Base-by-base conservation (phyloP, 37 sponge, comb jelly and placozoan genomes). In the Chondrosia reniformis region DNA sequence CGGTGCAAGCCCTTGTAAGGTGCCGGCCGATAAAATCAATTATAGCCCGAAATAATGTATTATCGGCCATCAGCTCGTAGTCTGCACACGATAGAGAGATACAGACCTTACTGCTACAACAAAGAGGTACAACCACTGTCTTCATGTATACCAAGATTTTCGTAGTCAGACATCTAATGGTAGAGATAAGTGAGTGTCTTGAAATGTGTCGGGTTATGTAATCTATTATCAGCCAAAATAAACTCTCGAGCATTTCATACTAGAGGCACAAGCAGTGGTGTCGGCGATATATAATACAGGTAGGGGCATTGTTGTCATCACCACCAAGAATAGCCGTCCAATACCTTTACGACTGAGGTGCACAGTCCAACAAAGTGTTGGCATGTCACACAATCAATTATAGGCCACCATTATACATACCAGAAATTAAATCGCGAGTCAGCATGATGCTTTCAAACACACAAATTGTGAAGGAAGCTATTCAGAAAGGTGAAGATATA, bases 391-490 rank as follows among this genome's bases (percentile, higher is more conserved):
- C 54, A 49, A 49, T 49, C 54, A 49, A 49, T 49, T 49, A 49
- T 49, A 12, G 15, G 17, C 54, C 54, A 17, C 54, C 12, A 49
- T 49, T 17, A 49, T 49, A 19, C 54, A 49, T 49, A 49, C 54
- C 17, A 49, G 17, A 19, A 49, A 12, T 17, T 19, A 17, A 49
- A 12, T 49, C 17, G 54, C 54, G 54, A 49, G 54, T 49, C n/a
- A n/a, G n/a, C n/a, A n/a, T n/a, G n/a, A n/a, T n/a, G n/a, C n/a
- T n/a, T n/a, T 95, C 99, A 2, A 84, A 98, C 79, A 98, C 99
- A 31, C 84, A 90, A 65, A 95, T 98, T 62, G 86, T 98, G 27
- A 98, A 98, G 82, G 96, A 98, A 55, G 77, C 81, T 62, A 86
- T 98, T 40, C 81, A 84, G 22, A 98, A 98, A 81, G 97, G 95